Evolutionary conservation across 2,888 invertebrate species (phyloP).

Genomic region (Orchesellides sinensis): DNA sequence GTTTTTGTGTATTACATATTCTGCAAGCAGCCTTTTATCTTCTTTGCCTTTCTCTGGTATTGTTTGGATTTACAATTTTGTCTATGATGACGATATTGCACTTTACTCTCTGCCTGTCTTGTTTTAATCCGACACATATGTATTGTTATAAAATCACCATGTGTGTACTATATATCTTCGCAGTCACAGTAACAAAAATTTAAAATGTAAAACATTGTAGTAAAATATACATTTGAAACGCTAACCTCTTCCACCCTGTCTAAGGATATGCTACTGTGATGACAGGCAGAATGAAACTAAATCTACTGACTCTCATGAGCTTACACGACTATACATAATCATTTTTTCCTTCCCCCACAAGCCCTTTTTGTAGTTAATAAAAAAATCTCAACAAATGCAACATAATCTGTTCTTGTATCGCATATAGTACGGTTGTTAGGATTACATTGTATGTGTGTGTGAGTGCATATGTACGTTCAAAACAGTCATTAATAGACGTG

Average conservation of each 20-base stretch:
- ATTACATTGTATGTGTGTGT: background rate
- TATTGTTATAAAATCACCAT: too few relatives aligned
- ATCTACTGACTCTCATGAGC: conserved; percentile 19
- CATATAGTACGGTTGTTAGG: too few relatives aligned
- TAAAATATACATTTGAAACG: too few relatives aligned
- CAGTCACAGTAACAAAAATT: too few relatives aligned
- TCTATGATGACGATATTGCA: background rate
- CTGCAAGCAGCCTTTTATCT: background rate
- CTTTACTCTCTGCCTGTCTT: background rate
- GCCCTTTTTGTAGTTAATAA: background rate
- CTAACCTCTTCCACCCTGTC: conserved; percentile 1
- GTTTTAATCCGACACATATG: too few relatives aligned
- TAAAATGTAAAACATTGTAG: too few relatives aligned
- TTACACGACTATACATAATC: background rate
- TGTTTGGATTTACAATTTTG: background rate
- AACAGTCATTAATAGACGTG: background rate
- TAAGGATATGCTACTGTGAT: conserved; percentile 29
- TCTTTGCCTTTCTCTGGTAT: background rate
- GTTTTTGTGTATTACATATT: background rate
- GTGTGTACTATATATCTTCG: too few relatives aligned
- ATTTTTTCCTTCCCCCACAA: background rate
- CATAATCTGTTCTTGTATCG: background rate
- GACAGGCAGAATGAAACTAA: conserved; percentile 53
- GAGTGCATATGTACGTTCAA: background rate
- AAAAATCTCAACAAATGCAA: background rate